Evolutionary conservation across 2,888 invertebrate species (phyloP).

Genomic region (Mythimna impura): DNA sequence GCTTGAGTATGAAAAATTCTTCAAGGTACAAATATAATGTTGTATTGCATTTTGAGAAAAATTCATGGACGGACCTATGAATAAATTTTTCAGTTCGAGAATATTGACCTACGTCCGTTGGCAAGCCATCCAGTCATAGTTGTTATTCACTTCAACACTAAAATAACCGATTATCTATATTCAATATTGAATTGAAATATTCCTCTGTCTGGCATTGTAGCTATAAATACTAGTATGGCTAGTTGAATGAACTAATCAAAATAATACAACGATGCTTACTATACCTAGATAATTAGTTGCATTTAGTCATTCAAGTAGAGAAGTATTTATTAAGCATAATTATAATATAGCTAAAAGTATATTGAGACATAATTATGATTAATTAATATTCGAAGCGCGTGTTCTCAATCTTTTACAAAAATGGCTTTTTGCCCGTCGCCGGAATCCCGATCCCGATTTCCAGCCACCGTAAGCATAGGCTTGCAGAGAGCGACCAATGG

Average conservation of each 20-base stretch:
- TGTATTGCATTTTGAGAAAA: too few species aligned
- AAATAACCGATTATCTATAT: constrained; percentile 14
- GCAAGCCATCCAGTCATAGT: not conserved
- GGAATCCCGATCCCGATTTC: too few species aligned
- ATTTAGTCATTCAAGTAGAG: not conserved
- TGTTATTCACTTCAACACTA: not conserved
- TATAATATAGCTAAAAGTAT: too few species aligned
- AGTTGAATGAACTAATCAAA: constrained; percentile 17
- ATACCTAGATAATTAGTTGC: not conserved
- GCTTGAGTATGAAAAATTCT: not conserved
- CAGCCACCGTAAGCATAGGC: too few species aligned
- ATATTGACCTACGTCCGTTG: not conserved
- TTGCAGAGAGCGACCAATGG: too few species aligned
- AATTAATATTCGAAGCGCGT: too few species aligned
- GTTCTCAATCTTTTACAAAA: too few species aligned
- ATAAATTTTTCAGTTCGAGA: constrained; percentile 2
- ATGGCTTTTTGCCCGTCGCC: too few species aligned
- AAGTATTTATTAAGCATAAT: too few species aligned
- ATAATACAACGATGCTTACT: not conserved
- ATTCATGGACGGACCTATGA: not conserved
- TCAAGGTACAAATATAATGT: not conserved
- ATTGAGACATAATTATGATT: too few species aligned
- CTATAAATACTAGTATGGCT: not conserved
- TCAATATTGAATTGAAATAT: not conserved
- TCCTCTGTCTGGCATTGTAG: not conserved